Percentiles rank a stretch among this genome's conserved stretches.
Conservation (phyloP, 2,888 invertebrate genomes). For the Lissonota sp. region DNA sequence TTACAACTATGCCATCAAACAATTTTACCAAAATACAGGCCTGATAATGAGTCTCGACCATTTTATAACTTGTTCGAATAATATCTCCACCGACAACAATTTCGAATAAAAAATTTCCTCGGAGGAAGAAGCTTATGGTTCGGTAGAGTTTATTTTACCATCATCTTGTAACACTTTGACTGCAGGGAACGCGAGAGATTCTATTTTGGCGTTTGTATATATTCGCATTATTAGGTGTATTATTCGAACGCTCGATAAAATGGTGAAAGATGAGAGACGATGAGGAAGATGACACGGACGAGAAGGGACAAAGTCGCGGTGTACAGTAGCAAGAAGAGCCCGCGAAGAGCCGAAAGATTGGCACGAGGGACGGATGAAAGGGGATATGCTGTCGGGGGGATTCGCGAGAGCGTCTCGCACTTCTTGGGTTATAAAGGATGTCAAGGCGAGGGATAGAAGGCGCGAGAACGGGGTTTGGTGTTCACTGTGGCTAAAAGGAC, state of each 20-base stretch:
- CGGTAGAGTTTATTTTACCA: no score
- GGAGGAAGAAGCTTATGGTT: no score
- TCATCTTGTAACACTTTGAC: no score
- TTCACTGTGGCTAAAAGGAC: slow-evolving; percentile 66
- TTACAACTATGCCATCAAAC: no score
- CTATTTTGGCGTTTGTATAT: no score
- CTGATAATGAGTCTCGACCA: no score
- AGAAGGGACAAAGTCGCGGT: background rate
- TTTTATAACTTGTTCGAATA: no score
- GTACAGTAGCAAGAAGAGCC: slow-evolving; percentile 24
- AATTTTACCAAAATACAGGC: no score
- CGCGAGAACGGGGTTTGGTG: slow-evolving; percentile 59
- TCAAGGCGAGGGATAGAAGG: slow-evolving; percentile 50
- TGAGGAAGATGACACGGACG: background rate
- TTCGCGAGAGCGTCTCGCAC: slow-evolving; percentile 35
- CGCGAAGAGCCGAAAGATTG: slow-evolving; percentile 60
- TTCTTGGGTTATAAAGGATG: slow-evolving; percentile 54
- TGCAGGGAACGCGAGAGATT: no score
- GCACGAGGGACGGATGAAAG: slow-evolving; percentile 35
- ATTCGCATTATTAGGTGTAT: background rate
- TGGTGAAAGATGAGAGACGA: background rate
- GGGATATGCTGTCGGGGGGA: slow-evolving; percentile 19
- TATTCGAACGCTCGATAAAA: background rate
- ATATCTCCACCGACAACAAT: no score
- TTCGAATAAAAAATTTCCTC: no score